Conservation (phyloP, 1,140 invertebrate genomes). For the Chelonus insularis region DNA sequence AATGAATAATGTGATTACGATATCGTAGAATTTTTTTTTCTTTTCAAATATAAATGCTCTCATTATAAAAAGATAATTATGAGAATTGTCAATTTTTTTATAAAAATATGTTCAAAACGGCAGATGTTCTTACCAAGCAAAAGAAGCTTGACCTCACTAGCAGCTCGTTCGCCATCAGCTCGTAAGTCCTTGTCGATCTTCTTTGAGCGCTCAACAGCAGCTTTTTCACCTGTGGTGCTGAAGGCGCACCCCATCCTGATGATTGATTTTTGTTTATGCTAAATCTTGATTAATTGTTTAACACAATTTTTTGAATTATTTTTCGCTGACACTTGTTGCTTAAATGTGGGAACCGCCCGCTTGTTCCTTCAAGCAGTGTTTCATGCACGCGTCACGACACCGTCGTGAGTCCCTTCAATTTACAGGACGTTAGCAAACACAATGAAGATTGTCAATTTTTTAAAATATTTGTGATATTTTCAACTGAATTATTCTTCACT, state of each 20-base stretch:
- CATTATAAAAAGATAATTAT: background rate
- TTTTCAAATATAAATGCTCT: too few relatives aligned
- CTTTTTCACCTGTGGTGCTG: constrained; percentile 79
- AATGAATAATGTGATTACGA: too few relatives aligned
- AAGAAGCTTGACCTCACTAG: constrained; percentile 86
- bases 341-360: constrained; percentile 33
- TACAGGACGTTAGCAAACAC: too few relatives aligned
- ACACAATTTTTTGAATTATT: background rate
- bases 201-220: constrained; percentile 80
- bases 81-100: constrained; percentile 6
- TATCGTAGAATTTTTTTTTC: too few relatives aligned
- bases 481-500: background rate
- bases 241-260: constrained; percentile 77
- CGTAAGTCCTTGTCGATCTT: constrained; percentile 86
- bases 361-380: constrained; percentile 20
- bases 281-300: background rate
- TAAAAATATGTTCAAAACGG: background rate
- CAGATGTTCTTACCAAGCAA: constrained; percentile 71
- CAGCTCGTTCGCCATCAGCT: constrained; percentile 80
- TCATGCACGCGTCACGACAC: constrained; percentile 13
- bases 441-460: background rate
- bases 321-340: constrained; percentile 54
- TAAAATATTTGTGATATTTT: background rate
- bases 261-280: background rate
- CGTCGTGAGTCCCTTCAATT: background rate